phyloP scores from a whole-genome alignment of 2,888 invertebrate genomes.

The Phytoseiulus persimilis region DNA sequence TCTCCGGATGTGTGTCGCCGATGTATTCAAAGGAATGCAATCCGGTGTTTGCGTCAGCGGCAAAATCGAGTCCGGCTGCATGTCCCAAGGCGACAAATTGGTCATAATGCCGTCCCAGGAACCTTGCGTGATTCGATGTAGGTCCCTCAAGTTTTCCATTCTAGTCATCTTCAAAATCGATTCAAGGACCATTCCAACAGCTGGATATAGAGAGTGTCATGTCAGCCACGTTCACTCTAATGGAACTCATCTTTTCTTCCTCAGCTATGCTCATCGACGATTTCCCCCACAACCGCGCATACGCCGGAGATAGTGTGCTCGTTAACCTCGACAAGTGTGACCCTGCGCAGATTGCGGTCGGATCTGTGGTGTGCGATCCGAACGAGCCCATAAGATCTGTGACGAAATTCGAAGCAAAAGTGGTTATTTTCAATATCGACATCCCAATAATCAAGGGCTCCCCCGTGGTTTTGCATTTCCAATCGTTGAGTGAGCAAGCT shows the following conservation, averaged over 20 bases:
- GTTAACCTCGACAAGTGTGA: constrained; percentile 73
- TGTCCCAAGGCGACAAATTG: constrained; percentile 76
- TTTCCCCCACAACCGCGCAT: constrained; percentile 62
- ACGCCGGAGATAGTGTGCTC: constrained; percentile 87
- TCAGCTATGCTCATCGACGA: constrained; percentile 64
- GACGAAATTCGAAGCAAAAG: constrained; percentile 72
- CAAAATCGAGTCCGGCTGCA: constrained; percentile 78
- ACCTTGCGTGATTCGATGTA: constrained; percentile 69
- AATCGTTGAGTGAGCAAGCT: constrained; percentile 82
- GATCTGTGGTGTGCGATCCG: constrained; percentile 77
- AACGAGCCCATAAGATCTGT: constrained; percentile 70
- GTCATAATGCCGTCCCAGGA: constrained; percentile 76
- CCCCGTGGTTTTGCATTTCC: constrained; percentile 73
- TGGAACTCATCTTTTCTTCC: constrained; percentile 43
- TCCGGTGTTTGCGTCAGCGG: constrained; percentile 85
- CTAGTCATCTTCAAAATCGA: too few relatives aligned
- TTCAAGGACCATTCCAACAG: background rate
- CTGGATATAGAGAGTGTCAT: too few relatives aligned
- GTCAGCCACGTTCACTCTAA: too few relatives aligned
- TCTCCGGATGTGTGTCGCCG: constrained; percentile 81
- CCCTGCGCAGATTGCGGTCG: constrained; percentile 72
- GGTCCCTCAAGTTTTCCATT: too few relatives aligned
- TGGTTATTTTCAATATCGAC: constrained; percentile 85
- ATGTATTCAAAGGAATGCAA: constrained; percentile 80
- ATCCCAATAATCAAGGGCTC: constrained; percentile 70